Evolutionary conservation across 2,113 vertebrate species (phyloP).

Genomic region (Halcyon malimbica): DNA sequence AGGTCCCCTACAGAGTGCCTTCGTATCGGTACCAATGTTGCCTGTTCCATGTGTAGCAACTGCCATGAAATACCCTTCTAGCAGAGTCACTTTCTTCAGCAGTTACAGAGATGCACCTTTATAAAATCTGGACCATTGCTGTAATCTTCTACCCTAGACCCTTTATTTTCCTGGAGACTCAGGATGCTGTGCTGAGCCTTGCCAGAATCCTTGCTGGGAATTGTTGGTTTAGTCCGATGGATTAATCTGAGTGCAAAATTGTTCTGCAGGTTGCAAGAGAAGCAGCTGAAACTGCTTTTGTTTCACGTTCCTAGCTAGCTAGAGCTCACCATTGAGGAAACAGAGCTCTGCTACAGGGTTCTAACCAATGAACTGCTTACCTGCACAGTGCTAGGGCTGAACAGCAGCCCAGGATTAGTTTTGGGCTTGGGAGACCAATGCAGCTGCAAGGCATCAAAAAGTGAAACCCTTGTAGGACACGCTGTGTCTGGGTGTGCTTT

Average conservation of each 20-base stretch:
- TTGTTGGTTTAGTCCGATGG: not conserved
- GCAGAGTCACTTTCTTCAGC: not conserved
- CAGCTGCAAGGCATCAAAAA: not conserved
- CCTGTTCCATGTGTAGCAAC: not conserved
- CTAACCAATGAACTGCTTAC: not conserved
- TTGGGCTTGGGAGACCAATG: not conserved
- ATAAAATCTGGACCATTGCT: not conserved
- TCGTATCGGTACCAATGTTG: not conserved
- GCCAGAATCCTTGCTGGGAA: not conserved
- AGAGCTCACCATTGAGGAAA: not conserved
- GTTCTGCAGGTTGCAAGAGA: not conserved
- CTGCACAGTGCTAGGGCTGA: not conserved
- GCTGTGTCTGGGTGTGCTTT: not conserved
- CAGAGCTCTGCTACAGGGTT: not conserved
- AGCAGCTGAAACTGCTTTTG: not conserved
- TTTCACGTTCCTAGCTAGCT: not conserved
- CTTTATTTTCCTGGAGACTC: not conserved
- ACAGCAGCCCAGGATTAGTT: not conserved
- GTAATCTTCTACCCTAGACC: not conserved
- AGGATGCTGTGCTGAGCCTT: not conserved
- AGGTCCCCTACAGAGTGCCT: not conserved
- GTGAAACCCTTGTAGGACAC: not conserved
- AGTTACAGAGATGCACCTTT: not conserved
- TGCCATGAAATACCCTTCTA: not conserved
- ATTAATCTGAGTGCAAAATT: fast-evolving